These are phyloP conservation scores for Vulpes vulpes DNA, from an alignment of 2,113 vertebrate genomes.

Conservation along the genomic window DNA sequence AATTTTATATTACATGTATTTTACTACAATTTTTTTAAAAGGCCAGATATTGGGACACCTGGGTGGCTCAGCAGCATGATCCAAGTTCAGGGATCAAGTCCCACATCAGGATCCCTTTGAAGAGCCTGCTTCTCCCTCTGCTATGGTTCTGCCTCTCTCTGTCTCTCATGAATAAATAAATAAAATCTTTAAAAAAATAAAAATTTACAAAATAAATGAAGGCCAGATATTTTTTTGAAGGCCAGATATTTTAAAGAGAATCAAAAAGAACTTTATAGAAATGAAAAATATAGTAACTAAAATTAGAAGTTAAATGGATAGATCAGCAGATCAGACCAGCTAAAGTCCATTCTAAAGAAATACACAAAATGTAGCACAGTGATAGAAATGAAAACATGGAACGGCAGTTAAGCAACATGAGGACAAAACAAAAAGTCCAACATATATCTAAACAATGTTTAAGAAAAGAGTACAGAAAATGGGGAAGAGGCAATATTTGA, in stretches of 20 bases:
- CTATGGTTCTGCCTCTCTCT: no score
- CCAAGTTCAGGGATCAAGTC: no score
- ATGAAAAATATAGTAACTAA: not conserved
- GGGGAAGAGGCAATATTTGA: not conserved
- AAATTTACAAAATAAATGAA: no score
- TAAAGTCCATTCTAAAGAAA: conserved; percentile 22
- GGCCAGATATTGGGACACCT: not conserved
- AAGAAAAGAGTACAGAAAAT: not conserved
- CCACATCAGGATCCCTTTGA: no score
- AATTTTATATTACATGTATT: not conserved
- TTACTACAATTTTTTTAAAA: not conserved
- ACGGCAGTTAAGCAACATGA: not conserved
- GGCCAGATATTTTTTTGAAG: not conserved
- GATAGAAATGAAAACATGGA: not conserved
- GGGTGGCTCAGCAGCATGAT: no score
- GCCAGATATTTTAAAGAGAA: not conserved
- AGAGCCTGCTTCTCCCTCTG: no score
- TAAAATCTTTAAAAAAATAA: no score
- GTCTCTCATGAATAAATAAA: no score
- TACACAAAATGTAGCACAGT: not conserved
- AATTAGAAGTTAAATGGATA: not conserved
- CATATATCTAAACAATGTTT: not conserved
- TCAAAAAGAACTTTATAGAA: not conserved
- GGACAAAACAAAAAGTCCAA: not conserved
- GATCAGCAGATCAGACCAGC: not conserved